Conservation (phyloP, 2,113 vertebrate species). For the Heterotilapia buettikoferi region DNA sequence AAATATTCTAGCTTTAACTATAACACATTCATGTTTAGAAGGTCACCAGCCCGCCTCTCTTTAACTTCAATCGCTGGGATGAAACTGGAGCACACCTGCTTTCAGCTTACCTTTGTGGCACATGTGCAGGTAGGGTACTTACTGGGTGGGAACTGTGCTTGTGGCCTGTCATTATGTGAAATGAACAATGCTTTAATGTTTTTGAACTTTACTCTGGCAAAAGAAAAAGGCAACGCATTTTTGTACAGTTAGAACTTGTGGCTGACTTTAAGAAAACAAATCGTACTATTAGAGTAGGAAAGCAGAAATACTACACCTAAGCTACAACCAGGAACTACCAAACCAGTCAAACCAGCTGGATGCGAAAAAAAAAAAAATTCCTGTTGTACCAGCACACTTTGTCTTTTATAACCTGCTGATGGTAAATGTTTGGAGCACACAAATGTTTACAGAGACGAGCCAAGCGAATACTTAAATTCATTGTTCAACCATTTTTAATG, state of each 20-base stretch:
- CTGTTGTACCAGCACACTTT: neutral
- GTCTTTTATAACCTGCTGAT: neutral
- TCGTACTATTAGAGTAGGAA: neutral
- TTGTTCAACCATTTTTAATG: neutral
- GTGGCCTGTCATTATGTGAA: neutral
- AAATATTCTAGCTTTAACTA: neutral
- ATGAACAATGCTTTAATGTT: neutral
- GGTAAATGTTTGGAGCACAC: neutral
- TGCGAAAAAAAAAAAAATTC: fast-evolving
- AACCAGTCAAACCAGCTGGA: neutral
- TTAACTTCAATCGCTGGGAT: neutral
- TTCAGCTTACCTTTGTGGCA: neutral
- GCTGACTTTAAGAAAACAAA: neutral
- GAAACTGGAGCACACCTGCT: neutral
- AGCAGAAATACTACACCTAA: neutral
- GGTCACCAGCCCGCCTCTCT: neutral
- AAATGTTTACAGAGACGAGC: neutral
- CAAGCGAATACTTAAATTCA: neutral
- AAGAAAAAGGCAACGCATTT: neutral
- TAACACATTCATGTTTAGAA: neutral
- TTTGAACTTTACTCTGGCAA: neutral
- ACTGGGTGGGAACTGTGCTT: neutral
- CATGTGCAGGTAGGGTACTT: neutral
- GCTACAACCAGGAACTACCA: neutral
- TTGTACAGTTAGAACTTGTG: neutral